phyloP scores from a whole-genome alignment of 2,888 invertebrate species.

The Dusona sp. region DNA sequence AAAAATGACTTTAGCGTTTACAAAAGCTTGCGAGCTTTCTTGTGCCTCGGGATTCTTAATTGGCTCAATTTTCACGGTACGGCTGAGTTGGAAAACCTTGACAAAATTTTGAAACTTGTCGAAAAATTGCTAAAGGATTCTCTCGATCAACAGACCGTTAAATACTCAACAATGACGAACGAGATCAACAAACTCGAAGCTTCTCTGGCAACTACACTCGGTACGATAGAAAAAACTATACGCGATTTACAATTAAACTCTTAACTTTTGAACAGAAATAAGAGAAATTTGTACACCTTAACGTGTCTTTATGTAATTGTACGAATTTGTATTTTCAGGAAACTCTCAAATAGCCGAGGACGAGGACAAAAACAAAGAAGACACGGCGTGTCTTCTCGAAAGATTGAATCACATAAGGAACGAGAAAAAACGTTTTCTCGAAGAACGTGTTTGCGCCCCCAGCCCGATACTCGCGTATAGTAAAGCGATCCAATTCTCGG shows the following conservation, averaged over 20 bases:
- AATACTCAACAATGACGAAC: conserved; percentile 73
- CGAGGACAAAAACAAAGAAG: conserved; percentile 56
- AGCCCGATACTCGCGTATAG: conserved; percentile 78
- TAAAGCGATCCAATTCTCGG: conserved; percentile 72
- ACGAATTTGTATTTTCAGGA: conserved; percentile 26
- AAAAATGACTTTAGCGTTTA: conserved; percentile 67
- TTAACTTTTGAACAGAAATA: background rate
- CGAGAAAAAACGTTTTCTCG: conserved; percentile 74
- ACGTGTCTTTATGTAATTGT: background rate
- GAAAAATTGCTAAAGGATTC: conserved; percentile 74
- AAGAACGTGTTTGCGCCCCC: conserved; percentile 76
- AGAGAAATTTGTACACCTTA: background rate
- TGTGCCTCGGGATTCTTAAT: conserved; percentile 77
- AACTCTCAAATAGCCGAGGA: conserved; percentile 60
- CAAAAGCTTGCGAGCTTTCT: conserved; percentile 79
- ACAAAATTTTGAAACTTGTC: conserved; percentile 70
- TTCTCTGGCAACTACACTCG: conserved; percentile 70
- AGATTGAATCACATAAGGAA: conserved; percentile 73
- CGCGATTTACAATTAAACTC: background rate
- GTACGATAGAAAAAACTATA: conserved; percentile 62
- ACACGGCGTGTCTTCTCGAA: conserved; percentile 68
- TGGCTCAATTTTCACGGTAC: conserved; percentile 73
- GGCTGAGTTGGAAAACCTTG: conserved; percentile 32
- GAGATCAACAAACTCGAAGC: conserved; percentile 77
- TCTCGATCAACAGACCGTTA: conserved; percentile 74